Conservation (phyloP, 2,888 invertebrate genomes). For the Odontothrips loti region DNA sequence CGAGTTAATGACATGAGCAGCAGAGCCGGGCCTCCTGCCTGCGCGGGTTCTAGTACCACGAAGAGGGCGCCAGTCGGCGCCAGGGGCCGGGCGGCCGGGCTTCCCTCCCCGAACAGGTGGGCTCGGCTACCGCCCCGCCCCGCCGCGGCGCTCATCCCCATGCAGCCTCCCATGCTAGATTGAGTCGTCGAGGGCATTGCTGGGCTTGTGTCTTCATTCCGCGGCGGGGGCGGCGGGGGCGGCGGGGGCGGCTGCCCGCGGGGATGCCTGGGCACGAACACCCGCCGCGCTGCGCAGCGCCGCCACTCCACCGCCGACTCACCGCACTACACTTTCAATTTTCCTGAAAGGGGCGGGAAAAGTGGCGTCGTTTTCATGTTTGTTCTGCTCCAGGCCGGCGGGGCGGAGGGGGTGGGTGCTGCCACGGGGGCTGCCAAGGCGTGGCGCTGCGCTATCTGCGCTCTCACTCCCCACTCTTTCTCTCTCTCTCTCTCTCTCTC, state of each 20-base stretch:
- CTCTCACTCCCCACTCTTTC: neutral
- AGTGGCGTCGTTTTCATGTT: slow-evolving; percentile 22
- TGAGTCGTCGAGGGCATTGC: neutral
- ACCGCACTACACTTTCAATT: slow-evolving; percentile 24
- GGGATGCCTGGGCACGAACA: neutral
- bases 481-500: neutral
- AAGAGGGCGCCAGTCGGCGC: no score
- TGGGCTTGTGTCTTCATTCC: neutral
- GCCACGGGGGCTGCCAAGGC: neutral
- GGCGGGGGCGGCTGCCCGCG: neutral
- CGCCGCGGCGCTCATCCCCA: no score
- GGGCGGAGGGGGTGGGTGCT: neutral
- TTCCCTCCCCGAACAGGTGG: no score
- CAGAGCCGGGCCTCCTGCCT: no score
- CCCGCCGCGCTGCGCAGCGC: neutral
- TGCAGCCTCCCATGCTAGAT: neutral
- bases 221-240: neutral
- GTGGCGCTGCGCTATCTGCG: neutral
- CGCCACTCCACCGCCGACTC: slow-evolving; percentile 4
- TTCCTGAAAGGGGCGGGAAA: slow-evolving; percentile 15
- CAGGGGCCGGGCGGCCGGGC: no score
- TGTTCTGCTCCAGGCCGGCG: neutral
- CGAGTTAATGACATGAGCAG: no score
- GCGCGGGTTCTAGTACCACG: no score
- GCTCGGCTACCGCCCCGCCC: no score